Percentiles rank a stretch among this genome's conserved stretches.
phyloP scores from a whole-genome alignment of 2,113 vertebrate genomes.

The Macrotis lagotis region DNA sequence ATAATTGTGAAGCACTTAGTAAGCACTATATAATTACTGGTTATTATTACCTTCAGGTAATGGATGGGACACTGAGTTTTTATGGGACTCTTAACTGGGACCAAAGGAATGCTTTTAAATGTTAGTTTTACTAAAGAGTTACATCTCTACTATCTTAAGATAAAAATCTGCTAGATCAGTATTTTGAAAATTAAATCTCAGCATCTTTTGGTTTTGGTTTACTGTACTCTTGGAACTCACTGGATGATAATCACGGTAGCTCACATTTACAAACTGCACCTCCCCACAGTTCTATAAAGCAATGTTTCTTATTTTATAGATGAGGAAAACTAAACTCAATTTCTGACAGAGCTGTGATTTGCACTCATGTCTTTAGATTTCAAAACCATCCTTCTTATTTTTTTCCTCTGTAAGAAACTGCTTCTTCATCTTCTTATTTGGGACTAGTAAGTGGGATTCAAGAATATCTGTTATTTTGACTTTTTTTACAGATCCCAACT shows the following conservation, averaged over 20 bases:
- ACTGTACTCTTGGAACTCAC: neutral
- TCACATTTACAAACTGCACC: neutral
- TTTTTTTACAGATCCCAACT: neutral
- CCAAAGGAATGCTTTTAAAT: neutral
- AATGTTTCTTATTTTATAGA: neutral
- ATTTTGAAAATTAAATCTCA: neutral
- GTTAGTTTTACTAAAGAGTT: neutral
- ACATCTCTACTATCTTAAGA: neutral
- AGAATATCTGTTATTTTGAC: neutral
- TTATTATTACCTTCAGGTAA: neutral
- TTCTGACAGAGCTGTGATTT: neutral
- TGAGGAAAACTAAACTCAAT: neutral
- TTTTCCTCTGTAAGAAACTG: neutral
- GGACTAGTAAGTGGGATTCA: neutral
- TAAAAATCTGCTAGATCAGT: neutral
- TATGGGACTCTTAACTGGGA: neutral
- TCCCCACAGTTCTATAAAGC: neutral
- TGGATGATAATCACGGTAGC: neutral
- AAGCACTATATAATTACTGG: neutral
- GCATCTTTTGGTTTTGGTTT: neutral
- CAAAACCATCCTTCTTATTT: neutral
- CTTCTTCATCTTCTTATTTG: neutral
- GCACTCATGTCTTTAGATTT: neutral
- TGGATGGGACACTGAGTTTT: neutral
- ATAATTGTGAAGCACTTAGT: neutral